A percentile compares a stretch with the other conserved stretches of the same genome.
These are phyloP conservation scores for Lasioglossum marginatum DNA, from an alignment of 2,888 invertebrate species.

Conservation along the genomic window DNA sequence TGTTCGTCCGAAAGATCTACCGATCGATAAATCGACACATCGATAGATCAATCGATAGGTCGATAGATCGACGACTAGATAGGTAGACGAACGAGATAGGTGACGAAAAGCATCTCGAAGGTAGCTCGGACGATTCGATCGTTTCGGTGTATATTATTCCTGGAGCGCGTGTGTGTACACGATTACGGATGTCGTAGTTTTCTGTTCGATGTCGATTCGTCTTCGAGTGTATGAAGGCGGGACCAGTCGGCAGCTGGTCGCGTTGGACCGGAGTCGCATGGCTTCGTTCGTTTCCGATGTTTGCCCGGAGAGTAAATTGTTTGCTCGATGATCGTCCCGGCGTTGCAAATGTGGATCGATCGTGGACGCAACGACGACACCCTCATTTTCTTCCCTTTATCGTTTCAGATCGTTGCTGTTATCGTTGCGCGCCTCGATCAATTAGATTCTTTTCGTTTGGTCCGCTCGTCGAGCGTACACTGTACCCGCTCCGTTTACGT, in stretches of 20 bases:
- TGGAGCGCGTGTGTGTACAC: not conserved
- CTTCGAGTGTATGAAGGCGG: not conserved
- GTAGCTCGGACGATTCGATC: conserved; percentile 67
- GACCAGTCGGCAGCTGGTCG: not conserved
- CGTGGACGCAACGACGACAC: not conserved
- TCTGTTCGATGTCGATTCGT: not conserved
- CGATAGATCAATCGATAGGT: not conserved
- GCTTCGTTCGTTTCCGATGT: not conserved
- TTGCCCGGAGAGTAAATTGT: not conserved
- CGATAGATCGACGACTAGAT: not conserved
- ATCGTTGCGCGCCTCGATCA: not conserved
- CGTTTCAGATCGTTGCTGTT: not conserved
- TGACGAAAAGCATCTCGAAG: not conserved
- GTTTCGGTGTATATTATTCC: conserved; percentile 55
- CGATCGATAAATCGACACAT: not conserved
- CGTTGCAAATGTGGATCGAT: not conserved
- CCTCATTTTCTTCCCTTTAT: not conserved
- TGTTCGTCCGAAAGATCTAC: not conserved
- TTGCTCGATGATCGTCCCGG: not conserved
- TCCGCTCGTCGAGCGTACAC: too few relatives aligned
- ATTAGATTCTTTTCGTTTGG: not conserved
- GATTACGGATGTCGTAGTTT: not conserved
- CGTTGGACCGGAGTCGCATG: not conserved
- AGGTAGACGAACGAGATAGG: not conserved
- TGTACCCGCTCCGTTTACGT: too few relatives aligned